phyloP scores from a whole-genome alignment of 2,797 vertebrate species.

The Oryzias sinensis region DNA sequence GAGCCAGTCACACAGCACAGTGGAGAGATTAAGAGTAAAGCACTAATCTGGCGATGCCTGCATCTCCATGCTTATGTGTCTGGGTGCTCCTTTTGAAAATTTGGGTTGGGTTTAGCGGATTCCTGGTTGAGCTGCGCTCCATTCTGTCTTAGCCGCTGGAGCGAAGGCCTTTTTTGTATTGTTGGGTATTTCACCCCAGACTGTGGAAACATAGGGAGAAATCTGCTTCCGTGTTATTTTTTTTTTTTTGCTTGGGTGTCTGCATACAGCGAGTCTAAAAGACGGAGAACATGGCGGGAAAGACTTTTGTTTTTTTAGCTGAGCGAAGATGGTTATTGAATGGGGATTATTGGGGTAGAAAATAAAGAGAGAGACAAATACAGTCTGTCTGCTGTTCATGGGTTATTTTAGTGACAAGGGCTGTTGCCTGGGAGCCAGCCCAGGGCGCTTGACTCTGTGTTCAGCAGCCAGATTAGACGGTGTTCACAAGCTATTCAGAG shows the following conservation, averaged over 20 bases:
- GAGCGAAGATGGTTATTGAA: conserved; percentile 13
- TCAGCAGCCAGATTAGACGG: conserved; percentile 46
- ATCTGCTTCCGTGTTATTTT: conserved; percentile 22
- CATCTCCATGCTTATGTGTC: conserved; percentile 48
- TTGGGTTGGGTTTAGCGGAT: conserved; percentile 48
- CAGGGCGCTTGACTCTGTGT: conserved; percentile 32
- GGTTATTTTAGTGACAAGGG: conserved; percentile 47
- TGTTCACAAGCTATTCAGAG: conserved; percentile 46
- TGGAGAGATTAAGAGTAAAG: conserved; percentile 71
- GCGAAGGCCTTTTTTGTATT: conserved; percentile 42
- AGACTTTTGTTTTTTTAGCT: conserved; percentile 19
- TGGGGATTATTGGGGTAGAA: conserved; percentile 27
- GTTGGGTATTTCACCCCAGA: conserved; percentile 31
- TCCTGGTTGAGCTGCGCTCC: conserved; percentile 33
- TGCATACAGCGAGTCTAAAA: conserved; percentile 12
- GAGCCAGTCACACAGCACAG: conserved; percentile 53
- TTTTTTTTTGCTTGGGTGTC: conserved; percentile 23
- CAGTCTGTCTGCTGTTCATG: conserved; percentile 43
- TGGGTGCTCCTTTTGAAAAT: conserved; percentile 43
- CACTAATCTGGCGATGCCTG: conserved; percentile 67
- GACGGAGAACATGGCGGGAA: conserved; percentile 6
- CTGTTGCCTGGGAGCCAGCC: conserved; percentile 49
- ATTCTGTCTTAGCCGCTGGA: conserved; percentile 40
- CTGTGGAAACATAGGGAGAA: conserved; percentile 22
- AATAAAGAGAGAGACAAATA: conserved; percentile 30